Evolutionary conservation across 1,140 invertebrate genomes (phyloP).

Genomic region (Reticulitermes speratus): DNA sequence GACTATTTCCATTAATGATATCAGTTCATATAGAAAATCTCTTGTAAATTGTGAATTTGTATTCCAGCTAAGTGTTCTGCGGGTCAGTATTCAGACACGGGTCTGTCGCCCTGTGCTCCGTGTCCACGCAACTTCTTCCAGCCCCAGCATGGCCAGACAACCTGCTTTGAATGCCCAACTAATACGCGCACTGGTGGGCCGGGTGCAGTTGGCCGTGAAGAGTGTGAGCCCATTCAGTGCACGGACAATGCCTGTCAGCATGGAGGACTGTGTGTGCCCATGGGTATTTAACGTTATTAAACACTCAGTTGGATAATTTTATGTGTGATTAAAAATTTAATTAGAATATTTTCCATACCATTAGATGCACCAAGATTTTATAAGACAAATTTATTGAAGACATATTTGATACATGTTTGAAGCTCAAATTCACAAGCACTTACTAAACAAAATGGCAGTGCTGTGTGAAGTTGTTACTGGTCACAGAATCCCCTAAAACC

Average conservation of each 20-base stretch:
- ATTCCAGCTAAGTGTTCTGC: conserved; percentile 77
- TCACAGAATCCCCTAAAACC: no score
- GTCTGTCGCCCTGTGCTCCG: conserved; percentile 89
- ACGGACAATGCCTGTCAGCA: conserved; percentile 87
- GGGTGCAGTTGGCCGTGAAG: conserved; percentile 74
- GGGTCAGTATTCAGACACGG: conserved; percentile 92
- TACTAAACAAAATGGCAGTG: no score
- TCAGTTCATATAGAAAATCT: no score
- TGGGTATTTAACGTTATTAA: conserved; percentile 50
- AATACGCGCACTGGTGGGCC: conserved; percentile 77
- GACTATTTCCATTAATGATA: no score
- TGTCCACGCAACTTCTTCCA: conserved; percentile 95
- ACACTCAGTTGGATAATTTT: neutral
- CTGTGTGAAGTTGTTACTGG: no score
- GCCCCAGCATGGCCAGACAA: conserved; percentile 73
- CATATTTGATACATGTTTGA: no score
- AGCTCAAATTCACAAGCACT: no score
- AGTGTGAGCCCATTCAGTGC: conserved; percentile 83
- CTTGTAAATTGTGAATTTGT: neutral
- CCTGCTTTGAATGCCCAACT: conserved; percentile 83
- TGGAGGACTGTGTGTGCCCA: conserved; percentile 85
- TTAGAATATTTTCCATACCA: no score
- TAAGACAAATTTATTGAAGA: no score
- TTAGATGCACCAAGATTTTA: no score
- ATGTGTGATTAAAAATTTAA: no score